These are phyloP conservation scores for Rhabdomys dilectus DNA, from an alignment of 2,113 vertebrate species.

Conservation along the genomic window DNA sequence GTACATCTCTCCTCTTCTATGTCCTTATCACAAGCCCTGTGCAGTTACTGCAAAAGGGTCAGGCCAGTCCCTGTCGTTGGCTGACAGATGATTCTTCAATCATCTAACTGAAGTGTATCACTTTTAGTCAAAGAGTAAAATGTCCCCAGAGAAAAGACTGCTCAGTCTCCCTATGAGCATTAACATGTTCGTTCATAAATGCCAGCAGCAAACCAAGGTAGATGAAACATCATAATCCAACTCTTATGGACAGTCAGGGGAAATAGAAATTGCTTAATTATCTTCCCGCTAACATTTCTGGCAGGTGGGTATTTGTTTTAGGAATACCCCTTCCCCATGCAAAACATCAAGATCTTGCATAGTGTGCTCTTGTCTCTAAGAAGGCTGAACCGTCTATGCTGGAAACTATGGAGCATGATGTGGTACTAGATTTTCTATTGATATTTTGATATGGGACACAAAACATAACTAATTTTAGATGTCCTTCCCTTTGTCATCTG, in stretches of 20 bases:
- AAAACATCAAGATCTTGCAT: accelerated
- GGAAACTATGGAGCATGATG: not conserved
- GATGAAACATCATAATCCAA: not conserved
- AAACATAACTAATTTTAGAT: slow-evolving; percentile 68
- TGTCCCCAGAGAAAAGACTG: not conserved
- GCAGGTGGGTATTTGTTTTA: not conserved
- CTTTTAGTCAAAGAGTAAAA: not conserved
- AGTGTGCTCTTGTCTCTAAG: not conserved
- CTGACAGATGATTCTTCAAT: not conserved
- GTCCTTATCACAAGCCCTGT: not conserved
- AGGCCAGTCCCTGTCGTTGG: not conserved
- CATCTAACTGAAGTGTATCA: not conserved
- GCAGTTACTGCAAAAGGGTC: not conserved
- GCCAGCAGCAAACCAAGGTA: not conserved
- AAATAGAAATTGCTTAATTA: not conserved
- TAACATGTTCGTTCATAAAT: not conserved
- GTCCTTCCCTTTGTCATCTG: slow-evolving; percentile 72
- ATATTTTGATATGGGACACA: slow-evolving; percentile 29
- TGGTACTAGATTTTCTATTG: not conserved
- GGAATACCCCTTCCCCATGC: accelerated
- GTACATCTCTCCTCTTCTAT: not conserved
- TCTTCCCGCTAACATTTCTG: not conserved
- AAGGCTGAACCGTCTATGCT: not conserved
- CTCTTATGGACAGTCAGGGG: not conserved
- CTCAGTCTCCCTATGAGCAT: not conserved